Conservation (phyloP, 2,888 invertebrate genomes). For the Odontomyia ornata region DNA sequence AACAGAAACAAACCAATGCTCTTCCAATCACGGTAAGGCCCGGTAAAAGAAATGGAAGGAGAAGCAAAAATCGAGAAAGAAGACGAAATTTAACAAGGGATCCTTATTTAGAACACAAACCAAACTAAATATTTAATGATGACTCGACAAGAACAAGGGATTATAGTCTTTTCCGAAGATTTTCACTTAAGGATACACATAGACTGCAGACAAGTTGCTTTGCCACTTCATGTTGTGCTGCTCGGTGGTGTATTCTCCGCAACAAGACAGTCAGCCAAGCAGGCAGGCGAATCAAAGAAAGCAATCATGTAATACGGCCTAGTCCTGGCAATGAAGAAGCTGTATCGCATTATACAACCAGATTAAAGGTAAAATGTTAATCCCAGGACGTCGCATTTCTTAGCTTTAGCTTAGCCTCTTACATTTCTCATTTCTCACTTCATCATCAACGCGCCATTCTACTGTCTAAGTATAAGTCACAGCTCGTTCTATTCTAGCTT, state of each 20-base stretch:
- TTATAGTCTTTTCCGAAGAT: conserved; percentile 46
- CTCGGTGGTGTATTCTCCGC: too few relatives aligned
- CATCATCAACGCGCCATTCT: conserved; percentile 1
- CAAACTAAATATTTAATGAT: conserved; percentile 54
- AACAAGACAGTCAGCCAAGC: too few relatives aligned
- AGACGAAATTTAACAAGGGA: conserved; percentile 16
- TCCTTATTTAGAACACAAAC: conserved; percentile 16
- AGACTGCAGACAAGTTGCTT: conserved; percentile 13
- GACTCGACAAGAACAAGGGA: conserved; percentile 51
- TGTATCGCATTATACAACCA: conserved; percentile 33
- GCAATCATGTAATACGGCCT: conserved; percentile 37
- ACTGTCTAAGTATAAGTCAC: neutral
- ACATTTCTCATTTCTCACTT: conserved; percentile 20
- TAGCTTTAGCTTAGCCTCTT: conserved; percentile 7
- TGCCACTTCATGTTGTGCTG: too few relatives aligned
- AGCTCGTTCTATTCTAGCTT: too few relatives aligned
- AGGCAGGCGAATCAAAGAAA: conserved; percentile 24
- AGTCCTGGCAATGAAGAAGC: conserved; percentile 9
- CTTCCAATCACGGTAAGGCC: neutral
- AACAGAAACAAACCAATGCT: neutral
- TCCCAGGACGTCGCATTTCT: conserved; percentile 40
- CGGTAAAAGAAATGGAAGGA: neutral
- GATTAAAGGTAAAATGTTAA: conserved; percentile 51
- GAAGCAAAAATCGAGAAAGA: neutral
- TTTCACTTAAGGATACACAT: conserved; percentile 23